Conservation (phyloP, 2,113 vertebrate genomes). For the Lepisosteus oculatus region DNA sequence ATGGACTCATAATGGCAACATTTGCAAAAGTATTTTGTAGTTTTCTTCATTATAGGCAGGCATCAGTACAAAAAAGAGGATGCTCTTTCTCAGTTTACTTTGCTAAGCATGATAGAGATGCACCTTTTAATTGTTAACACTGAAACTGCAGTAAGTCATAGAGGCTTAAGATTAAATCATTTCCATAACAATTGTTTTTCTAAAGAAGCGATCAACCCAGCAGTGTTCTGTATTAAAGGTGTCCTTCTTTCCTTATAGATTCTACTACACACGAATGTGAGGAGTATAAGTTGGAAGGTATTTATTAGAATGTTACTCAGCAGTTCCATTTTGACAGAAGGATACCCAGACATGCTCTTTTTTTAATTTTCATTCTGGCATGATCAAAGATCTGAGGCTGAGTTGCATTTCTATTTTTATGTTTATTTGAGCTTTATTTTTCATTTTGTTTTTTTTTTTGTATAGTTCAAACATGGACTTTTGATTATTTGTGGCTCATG, state of each 20-base stretch:
- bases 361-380: constrained; percentile 23
- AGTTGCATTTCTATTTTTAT: constrained; percentile 9
- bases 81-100: too few relatives aligned
- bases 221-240: constrained; percentile 54
- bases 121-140: too few relatives aligned
- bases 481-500: background rate
- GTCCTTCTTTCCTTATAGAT: constrained; percentile 66
- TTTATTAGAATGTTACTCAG: constrained; percentile 51
- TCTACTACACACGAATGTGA: constrained; percentile 63
- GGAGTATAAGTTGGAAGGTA: constrained; percentile 71
- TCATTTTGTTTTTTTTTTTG: background rate
- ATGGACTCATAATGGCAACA: too few relatives aligned
- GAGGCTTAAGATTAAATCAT: too few relatives aligned
- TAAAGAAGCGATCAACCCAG: constrained; percentile 9
- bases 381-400: constrained; percentile 23
- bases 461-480: constrained; percentile 13
- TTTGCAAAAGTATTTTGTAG: too few relatives aligned
- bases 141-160: too few relatives aligned
- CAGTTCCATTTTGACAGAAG: constrained; percentile 17
- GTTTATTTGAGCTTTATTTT: constrained; percentile 10
- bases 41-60: too few relatives aligned
- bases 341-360: constrained; percentile 23
- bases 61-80: too few relatives aligned
- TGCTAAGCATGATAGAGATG: too few relatives aligned
- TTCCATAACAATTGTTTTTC: background rate